phyloP scores from a whole-genome alignment of 2,113 vertebrate genomes.

The Columbina picui region DNA sequence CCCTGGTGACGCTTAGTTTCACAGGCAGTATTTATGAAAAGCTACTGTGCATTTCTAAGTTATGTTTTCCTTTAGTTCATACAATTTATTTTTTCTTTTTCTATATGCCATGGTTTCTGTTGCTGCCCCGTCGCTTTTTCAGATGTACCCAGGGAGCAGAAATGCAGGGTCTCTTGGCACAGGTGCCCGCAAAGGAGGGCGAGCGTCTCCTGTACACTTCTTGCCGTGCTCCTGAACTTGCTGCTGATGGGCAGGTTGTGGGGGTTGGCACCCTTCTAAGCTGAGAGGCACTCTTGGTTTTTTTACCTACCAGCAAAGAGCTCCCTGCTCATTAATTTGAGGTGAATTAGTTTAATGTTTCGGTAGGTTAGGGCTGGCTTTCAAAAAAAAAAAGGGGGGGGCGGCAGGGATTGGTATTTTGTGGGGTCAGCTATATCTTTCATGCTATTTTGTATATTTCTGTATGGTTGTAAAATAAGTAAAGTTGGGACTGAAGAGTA shows the following conservation, averaged over 20 bases:
- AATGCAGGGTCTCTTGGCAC: neutral
- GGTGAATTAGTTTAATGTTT: neutral
- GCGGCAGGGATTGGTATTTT: neutral
- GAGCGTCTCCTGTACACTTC: neutral
- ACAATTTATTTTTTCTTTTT: neutral
- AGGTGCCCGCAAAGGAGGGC: neutral
- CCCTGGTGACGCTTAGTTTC: neutral
- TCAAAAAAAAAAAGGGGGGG: neutral
- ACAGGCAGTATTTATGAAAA: constrained; percentile 19
- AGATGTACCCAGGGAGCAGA: neutral
- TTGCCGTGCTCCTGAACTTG: neutral
- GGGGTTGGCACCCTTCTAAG: neutral
- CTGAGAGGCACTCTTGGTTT: neutral
- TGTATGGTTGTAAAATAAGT: neutral
- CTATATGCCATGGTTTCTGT: neutral
- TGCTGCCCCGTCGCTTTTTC: neutral
- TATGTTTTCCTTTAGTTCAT: neutral
- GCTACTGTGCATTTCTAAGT: neutral
- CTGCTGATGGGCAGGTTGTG: rapidly evolving
- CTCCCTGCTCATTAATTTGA: neutral
- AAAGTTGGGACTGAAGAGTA: neutral
- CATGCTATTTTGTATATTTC: neutral
- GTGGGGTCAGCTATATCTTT: neutral
- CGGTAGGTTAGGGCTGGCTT: neutral
- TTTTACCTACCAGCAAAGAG: neutral